Percentiles rank a stretch among this genome's conserved stretches.
These are phyloP conservation scores for Phragmatobia fuliginosa DNA, from an alignment of 2,888 invertebrate genomes.

Conservation along the genomic window DNA sequence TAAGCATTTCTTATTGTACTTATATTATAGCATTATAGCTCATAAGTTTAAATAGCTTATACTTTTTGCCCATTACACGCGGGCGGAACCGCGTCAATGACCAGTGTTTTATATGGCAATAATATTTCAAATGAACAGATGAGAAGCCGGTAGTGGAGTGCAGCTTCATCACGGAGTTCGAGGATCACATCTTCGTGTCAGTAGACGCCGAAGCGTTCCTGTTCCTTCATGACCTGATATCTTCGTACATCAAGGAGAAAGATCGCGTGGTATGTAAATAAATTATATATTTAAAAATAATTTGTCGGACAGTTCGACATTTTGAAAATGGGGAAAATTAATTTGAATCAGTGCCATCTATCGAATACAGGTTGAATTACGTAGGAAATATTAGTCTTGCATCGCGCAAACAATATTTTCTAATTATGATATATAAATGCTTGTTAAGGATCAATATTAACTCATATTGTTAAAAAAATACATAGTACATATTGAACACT, in stretches of 20 bases:
- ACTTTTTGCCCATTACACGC: no score
- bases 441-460: no score
- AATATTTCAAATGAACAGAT: conserved; percentile 71
- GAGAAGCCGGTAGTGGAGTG: conserved; percentile 96
- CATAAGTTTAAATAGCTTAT: no score
- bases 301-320: background rate
- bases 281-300: background rate
- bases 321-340: background rate
- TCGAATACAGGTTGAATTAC: background rate
- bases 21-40: no score
- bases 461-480: no score
- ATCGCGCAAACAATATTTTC: background rate
- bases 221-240: conserved; percentile 98
- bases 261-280: conserved; percentile 90
- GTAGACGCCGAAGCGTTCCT: conserved; percentile 99
- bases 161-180: conserved; percentile 99
- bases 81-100: no score
- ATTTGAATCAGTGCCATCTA: background rate
- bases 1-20: conserved; percentile 27
- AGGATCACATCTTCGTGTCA: conserved; percentile 99
- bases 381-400: background rate
- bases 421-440: background rate
- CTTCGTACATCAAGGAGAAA: conserved; percentile 97
- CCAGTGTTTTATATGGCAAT: background rate
- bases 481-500: no score